Evolutionary conservation across 2,888 invertebrate species (phyloP).

Genomic region (Melanchra persicariae): DNA sequence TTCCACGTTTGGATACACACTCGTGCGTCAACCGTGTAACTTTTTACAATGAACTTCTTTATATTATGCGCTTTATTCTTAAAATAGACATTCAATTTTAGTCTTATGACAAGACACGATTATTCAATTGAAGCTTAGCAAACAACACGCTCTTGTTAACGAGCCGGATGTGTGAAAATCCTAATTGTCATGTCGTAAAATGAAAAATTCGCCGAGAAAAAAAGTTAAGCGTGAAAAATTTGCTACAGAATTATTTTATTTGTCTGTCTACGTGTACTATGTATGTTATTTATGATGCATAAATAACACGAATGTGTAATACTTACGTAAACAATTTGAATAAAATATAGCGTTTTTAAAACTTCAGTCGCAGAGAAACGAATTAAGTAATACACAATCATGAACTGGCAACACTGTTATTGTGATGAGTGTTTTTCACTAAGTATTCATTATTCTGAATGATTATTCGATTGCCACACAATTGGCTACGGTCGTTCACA

Average conservation of each 20-base stretch:
- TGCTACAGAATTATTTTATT: constrained; percentile 27
- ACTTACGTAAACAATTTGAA: constrained; percentile 50
- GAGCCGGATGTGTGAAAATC: constrained; percentile 52
- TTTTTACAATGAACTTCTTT: constrained; percentile 62
- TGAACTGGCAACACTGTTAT: constrained; percentile 36
- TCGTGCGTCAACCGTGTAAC: constrained; percentile 66
- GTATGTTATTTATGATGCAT: constrained; percentile 49
- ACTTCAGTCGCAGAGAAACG: constrained; percentile 39
- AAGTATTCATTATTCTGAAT: constrained; percentile 73
- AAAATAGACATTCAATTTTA: constrained; percentile 45
- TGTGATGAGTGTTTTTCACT: constrained; percentile 60
- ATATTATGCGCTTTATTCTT: constrained; percentile 53
- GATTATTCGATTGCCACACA: constrained; percentile 74
- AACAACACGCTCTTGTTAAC: constrained; percentile 45
- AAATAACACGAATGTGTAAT: constrained; percentile 36
- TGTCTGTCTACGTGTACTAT: constrained; percentile 40
- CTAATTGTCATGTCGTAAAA: constrained; percentile 44
- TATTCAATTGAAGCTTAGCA: constrained; percentile 44
- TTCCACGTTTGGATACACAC: constrained; percentile 67
- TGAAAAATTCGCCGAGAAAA: constrained; percentile 26
- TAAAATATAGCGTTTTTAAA: constrained; percentile 44
- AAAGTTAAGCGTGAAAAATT: constrained; percentile 25
- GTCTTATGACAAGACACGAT: constrained; percentile 32
- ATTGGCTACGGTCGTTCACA: constrained; percentile 76
- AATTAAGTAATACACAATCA: constrained; percentile 49